These are phyloP conservation scores for Thaumatotibia leucotreta DNA, from an alignment of 1,140 invertebrate species.

Conservation along the genomic window DNA sequence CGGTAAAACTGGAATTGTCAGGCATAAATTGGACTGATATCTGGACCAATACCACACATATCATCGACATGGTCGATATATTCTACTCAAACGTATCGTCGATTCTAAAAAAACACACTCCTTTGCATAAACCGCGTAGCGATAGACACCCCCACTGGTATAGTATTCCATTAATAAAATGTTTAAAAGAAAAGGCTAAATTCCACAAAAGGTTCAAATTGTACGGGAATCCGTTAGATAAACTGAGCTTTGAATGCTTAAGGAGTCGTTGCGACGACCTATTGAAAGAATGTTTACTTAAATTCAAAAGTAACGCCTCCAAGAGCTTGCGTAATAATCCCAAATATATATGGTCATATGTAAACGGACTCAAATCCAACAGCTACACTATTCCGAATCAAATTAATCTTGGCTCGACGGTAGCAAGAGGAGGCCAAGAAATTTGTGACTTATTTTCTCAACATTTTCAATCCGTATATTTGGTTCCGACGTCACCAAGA, in stretches of 20 bases:
- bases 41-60: conserved; percentile 8
- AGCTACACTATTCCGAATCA: background rate
- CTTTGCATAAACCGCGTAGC: background rate
- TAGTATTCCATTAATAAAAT: background rate
- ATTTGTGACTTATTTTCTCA: background rate
- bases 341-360: background rate
- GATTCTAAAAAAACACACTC: conserved; percentile 12
- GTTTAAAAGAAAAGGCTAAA: too few relatives aligned
- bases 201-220: too few relatives aligned
- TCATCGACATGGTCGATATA: conserved; percentile 13
- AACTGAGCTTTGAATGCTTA: background rate
- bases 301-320: background rate
- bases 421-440: background rate
- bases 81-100: conserved; percentile 15
- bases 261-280: background rate
- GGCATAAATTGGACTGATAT: conserved; percentile 17
- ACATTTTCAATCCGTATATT: background rate
- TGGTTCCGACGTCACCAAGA: background rate
- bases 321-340: background rate
- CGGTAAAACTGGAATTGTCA: conserved; percentile 14
- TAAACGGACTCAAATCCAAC: background rate
- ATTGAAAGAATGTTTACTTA: background rate
- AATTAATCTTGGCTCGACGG: background rate
- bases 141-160: background rate
- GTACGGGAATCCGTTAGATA: background rate